Evolutionary conservation across 2,113 vertebrate genomes (phyloP), one percentile per base, ranked within the genome.

Genomic region (Phylloscopus trochilus): DNA sequence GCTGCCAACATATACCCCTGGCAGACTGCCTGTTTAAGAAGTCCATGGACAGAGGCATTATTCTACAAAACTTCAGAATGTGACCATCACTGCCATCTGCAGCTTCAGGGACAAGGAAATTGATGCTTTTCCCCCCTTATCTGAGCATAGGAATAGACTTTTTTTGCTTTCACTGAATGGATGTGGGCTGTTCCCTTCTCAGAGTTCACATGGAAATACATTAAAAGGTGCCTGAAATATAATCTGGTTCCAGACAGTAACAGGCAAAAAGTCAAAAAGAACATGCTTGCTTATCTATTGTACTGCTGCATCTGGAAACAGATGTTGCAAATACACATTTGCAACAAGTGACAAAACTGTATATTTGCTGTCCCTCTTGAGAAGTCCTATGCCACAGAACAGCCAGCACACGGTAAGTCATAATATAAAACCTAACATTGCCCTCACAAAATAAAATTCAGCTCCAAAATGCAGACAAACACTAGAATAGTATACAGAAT

Each of bases 251-350:
- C 21, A 2, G 37, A 78, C 1, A 91, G 37, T 30, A 89, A 49
- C 7, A 51, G 63, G 21, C 9, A 84, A 76, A 58, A 75, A 11
- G 6, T 60, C 4, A 3, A 47, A 68, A 78, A 67, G 23, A 83
- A 43, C 17, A 19, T 60, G 26, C 9, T 31, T 75, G 26, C 33
- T 77, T 89, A 37, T 55, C 33, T 62, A 46, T 15, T 46, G 7
- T 56, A 58, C 9, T 37, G 17, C 17, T 70, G 5, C 31, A 84
- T 46, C 67, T 68, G 44, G 52, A 90, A 92, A 62, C 16, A 89
- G 20, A 92, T n/a, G n/a, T n/a, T n/a, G 33, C 0, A 77, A 73
- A 74, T 47, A 26, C 7, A 55, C 0, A 0, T 72, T 81, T 81
- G 39, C 35, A 87, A 89, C n/a, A 89, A 72, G 13, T 41, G 46